phyloP scores from a whole-genome alignment of 2,888 invertebrate species.

The Dysmachus trigonus region DNA sequence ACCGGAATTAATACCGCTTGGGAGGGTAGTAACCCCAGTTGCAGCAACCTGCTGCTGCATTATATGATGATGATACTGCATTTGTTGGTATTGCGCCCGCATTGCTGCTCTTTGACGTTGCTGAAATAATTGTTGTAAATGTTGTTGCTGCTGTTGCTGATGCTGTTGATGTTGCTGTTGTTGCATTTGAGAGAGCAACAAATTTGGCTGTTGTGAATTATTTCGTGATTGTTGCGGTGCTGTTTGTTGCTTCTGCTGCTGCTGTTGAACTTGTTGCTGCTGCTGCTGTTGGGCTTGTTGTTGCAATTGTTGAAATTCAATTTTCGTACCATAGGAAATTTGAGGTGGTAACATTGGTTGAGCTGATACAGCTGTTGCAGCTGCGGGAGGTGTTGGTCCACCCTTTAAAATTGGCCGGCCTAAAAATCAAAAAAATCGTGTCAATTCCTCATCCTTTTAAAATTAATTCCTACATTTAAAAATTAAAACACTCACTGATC shows the following conservation, averaged over 20 bases:
- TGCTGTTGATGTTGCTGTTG: constrained; percentile 60
- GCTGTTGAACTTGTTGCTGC: constrained; percentile 51
- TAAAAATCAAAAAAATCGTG: too few relatives aligned
- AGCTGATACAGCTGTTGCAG: constrained; percentile 58
- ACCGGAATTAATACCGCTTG: neutral
- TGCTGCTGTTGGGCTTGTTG: constrained; percentile 54
- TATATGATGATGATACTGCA: constrained; percentile 59
- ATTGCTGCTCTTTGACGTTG: constrained; percentile 55
- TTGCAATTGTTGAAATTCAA: constrained; percentile 53
- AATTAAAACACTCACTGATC: too few relatives aligned
- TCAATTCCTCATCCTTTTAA: too few relatives aligned
- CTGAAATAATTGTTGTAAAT: constrained; percentile 46
- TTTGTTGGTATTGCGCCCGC: constrained; percentile 55
- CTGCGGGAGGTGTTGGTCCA: constrained; percentile 53
- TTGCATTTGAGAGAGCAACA: constrained; percentile 53
- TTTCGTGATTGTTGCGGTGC: constrained; percentile 46
- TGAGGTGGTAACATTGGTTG: constrained; percentile 54
- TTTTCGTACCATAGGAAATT: constrained; percentile 48
- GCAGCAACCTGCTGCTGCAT: neutral
- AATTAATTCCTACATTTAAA: too few relatives aligned
- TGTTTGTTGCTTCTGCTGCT: constrained; percentile 50
- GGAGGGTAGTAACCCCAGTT: neutral
- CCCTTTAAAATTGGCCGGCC: constrained; percentile 63
- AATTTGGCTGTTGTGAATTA: constrained; percentile 28
- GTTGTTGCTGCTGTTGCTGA: constrained; percentile 55